These are phyloP conservation scores for Baronia brevicornis DNA, from an alignment of 2,888 invertebrate genomes.

Conservation along the genomic window DNA sequence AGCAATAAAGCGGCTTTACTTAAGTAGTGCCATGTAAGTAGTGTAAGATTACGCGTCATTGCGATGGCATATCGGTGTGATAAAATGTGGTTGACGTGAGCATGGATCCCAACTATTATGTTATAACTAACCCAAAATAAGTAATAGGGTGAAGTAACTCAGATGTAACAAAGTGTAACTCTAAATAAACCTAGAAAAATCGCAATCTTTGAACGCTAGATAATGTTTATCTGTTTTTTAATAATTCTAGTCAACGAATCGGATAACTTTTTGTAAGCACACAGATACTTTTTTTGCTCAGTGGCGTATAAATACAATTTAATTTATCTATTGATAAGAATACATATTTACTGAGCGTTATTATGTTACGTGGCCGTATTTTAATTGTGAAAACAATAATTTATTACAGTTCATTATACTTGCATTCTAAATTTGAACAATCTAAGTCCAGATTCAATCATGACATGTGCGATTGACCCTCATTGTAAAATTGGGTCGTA, in stretches of 20 bases:
- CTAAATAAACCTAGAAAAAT: slow-evolving; percentile 19
- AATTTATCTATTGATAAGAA: too few relatives aligned
- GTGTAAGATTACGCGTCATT: slow-evolving; percentile 42
- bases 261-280: slow-evolving; percentile 15
- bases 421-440: slow-evolving; percentile 41
- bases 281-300: slow-evolving; percentile 10
- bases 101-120: slow-evolving; percentile 50
- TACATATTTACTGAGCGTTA: too few relatives aligned
- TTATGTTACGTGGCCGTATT: too few relatives aligned
- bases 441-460: slow-evolving; percentile 53
- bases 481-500: slow-evolving; percentile 51
- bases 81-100: slow-evolving; percentile 69
- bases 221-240: slow-evolving; percentile 38
- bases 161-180: slow-evolving; percentile 17
- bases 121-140: slow-evolving; percentile 52
- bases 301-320: slow-evolving; percentile 12
- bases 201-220: slow-evolving; percentile 45
- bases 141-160: slow-evolving; percentile 28
- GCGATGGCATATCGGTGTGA: slow-evolving; percentile 35
- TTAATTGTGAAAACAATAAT: slow-evolving; percentile 7
- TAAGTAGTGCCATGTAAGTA: slow-evolving; percentile 40
- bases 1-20: slow-evolving; percentile 44
- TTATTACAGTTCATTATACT: slow-evolving; percentile 35
- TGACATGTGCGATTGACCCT: slow-evolving; percentile 64
- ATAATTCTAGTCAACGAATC: slow-evolving; percentile 36